Evolutionary conservation across 2,113 vertebrate species (phyloP).

Genomic region (Octodon degus): DNA sequence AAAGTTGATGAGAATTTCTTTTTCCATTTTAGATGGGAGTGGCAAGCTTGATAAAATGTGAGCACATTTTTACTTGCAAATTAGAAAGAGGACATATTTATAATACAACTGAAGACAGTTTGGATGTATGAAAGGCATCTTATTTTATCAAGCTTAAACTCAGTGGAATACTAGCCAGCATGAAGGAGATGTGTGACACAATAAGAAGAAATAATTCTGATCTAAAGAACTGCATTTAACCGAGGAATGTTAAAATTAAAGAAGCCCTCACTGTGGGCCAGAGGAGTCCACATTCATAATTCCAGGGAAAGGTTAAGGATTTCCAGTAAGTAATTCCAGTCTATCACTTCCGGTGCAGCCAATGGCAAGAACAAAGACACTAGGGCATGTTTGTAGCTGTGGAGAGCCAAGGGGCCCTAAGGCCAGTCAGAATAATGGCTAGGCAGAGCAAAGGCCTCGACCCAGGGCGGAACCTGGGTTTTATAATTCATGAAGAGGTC

Average conservation of each 20-base stretch:
- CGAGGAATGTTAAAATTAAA: neutral
- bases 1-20: neutral
- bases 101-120: neutral
- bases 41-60: conserved; percentile 11
- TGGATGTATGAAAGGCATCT: neutral
- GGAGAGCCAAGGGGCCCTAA: neutral
- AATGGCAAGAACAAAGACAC: neutral
- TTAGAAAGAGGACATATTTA: conserved; percentile 39
- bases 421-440: neutral
- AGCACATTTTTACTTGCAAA: neutral
- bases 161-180: neutral
- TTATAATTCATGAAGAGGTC: too few species aligned
- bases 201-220: neutral
- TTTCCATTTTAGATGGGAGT: neutral
- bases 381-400: neutral
- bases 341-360: neutral
- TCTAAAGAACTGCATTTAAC: conserved; percentile 1
- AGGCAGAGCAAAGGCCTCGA: neutral
- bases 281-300: neutral
- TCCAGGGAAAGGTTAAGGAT: neutral
- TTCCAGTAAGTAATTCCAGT: neutral
- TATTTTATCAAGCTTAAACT: neutral
- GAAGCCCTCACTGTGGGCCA: neutral
- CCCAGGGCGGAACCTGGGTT: neutral
- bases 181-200: neutral